Base-by-base conservation (phyloP, 2,113 vertebrate species). In the Scolopax mira region DNA sequence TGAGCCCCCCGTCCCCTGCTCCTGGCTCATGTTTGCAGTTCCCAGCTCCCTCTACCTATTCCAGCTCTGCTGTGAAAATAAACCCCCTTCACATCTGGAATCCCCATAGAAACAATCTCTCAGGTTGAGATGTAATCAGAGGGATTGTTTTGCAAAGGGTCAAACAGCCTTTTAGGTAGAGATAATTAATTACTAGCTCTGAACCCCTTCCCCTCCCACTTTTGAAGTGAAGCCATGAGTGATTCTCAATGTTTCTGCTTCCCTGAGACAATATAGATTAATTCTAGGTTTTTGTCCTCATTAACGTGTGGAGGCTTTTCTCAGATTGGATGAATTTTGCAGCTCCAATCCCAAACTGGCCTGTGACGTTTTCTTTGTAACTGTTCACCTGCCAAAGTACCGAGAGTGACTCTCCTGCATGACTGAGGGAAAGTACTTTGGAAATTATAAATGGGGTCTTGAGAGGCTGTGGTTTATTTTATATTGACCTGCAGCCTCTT, bases 401-500 rank as follows among this genome's bases (percentile, higher is more conserved):
- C 0, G 1, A 54, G 3, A 9, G 64, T 55, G 1, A 64, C 33
- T 75, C 55, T 71, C 22, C 55, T 74, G 35, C 31, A 37, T 2
- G 8, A 58, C 33, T 3, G 37, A 57, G 5, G 4, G 44, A 60
- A 71, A 90, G n/a, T 61, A 74, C 44, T 70, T 93, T 46, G n/a
- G 44, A 89, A 93, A 80, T 85, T 72, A 89, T 39, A 94, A 89
- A 94, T n/a, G 35, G 31, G 31, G 7, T 84, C 90, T 81, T 61
- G 52, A 9, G 3, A 92, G 39, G 21, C 48, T 72, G 52, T 84
- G 44, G 44, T 90, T 86, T 94, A 72, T 75, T 92, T 90, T 58
- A 72, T 60, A 89, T 90, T 65, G 85, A 87, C 93, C 83, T 87
- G 73, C 62, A 96, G 62, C 44, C 44, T 55, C 69, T 85, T 82